Base-by-base conservation (phyloP, 2,888 invertebrate species). In the Apamea sordens region DNA sequence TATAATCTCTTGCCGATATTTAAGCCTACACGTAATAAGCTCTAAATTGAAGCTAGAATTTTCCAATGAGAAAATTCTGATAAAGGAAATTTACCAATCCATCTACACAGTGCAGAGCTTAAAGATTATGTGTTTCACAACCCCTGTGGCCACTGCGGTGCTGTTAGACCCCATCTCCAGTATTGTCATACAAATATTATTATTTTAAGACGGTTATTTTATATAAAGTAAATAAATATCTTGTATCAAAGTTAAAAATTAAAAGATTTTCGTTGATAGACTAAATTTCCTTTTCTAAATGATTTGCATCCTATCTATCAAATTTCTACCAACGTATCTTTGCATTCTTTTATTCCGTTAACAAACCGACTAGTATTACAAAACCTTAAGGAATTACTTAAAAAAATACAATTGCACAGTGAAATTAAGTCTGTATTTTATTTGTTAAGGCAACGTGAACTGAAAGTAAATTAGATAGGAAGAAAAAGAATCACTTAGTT, bases 391-490 rank as follows among this genome's bases (percentile, higher is more conserved):
- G 69, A 69, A 47, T n/a, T 36, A 32, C 32, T 64, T 64, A 47
- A 28, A 69, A 32, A 28, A 59, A 67, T 47, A 61, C 2, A 61
- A 18, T 82, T 18, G 21, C 15, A 41, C 32, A 28, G 36, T 21
- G 21, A 82, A 70, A 67, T 44, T 47, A 68, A 82, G 24, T 41
- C 11, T 13, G 24, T 18, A 28, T 15, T 73, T 69, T 61, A 71
- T 73, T 79, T 32, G 28, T 65, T 65, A 5, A 59, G 36, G 24
- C 0, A 68, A 69, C 28, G 56, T 76, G 36, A 73, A 79, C 8
- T 41, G 41, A 59, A 41, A 84, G n/a, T 68, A 24, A 77, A 77
- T 67, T 13, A 36, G 32, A 70, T 74, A 59, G 50, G 47, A 81
- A 74, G 28, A 56, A 65, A 73, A 61, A 56, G 6, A 73, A 65